A percentile compares a stretch with the other conserved stretches of the same genome.
phyloP scores from a whole-genome alignment of 1,140 invertebrate genomes.

The Drosophila suzukii region DNA sequence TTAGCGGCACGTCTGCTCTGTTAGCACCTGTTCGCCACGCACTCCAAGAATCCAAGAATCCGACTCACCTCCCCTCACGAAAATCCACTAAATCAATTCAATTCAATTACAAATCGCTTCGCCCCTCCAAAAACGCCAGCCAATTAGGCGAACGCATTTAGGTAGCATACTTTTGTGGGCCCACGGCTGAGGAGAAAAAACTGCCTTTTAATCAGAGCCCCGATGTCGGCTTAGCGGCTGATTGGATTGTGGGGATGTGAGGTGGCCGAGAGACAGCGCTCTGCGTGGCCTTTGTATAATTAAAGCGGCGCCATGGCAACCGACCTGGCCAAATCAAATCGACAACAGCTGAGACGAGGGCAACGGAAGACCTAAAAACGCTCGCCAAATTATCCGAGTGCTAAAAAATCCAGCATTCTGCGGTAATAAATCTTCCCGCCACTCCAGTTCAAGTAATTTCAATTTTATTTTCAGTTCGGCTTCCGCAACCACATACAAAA shows the following conservation, averaged over 20 bases:
- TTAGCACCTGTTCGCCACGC: slow-evolving; percentile 47
- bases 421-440: slow-evolving; percentile 66
- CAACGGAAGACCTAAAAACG: slow-evolving; percentile 7
- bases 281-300: slow-evolving; percentile 54
- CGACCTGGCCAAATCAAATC: slow-evolving; percentile 47
- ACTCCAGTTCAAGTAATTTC: slow-evolving; percentile 59
- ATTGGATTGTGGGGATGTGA: slow-evolving; percentile 62
- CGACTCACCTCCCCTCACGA: slow-evolving; percentile 4
- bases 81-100: slow-evolving; percentile 77
- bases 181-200: slow-evolving; percentile 37
- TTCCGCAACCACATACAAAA: slow-evolving; percentile 45
- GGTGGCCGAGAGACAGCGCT: slow-evolving; percentile 31
- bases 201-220: slow-evolving; percentile 66
- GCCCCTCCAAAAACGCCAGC: slow-evolving; percentile 1
- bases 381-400: slow-evolving; percentile 57
- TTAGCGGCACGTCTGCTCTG: slow-evolving; percentile 44
- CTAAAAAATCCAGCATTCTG: slow-evolving; percentile 47
- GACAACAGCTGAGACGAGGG: slow-evolving; percentile 42
- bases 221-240: slow-evolving; percentile 64
- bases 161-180: slow-evolving; percentile 49
- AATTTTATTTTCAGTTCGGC: slow-evolving; percentile 56
- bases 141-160: slow-evolving; percentile 59
- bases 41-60: slow-evolving; percentile 13
- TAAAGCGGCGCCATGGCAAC: slow-evolving; percentile 61
- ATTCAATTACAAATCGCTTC: slow-evolving; percentile 73